Evolutionary conservation across 2,888 invertebrate genomes (phyloP).

Genomic region (Drosophila engyochracea): DNA sequence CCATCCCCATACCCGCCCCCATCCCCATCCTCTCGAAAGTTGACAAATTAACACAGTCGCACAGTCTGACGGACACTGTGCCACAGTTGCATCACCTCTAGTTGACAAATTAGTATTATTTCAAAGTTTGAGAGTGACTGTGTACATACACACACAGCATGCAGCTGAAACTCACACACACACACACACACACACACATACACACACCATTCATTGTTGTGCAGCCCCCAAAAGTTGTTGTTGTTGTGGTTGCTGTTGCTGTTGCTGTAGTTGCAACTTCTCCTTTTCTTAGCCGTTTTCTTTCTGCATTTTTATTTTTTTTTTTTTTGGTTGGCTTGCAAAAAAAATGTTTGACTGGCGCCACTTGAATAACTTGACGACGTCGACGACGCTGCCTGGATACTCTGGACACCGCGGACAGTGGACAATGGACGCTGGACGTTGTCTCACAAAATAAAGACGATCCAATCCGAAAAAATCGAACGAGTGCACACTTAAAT

Average conservation of each 20-base stretch:
- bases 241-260: not conserved
- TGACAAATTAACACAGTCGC: conserved; percentile 7
- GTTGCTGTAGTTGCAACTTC: conserved; percentile 26
- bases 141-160: not conserved
- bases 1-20: not conserved
- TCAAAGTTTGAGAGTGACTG: conserved; percentile 1
- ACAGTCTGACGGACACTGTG: conserved; percentile 7
- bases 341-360: conserved; percentile 83
- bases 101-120: conserved; percentile 1
- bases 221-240: conserved; percentile 28
- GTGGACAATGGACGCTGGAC: conserved; percentile 13
- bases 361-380: conserved; percentile 83
- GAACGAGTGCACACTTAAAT: conserved; percentile 78
- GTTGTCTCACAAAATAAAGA: conserved; percentile 70
- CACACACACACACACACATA: not conserved
- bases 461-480: conserved; percentile 71
- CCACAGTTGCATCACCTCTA: conserved; percentile 16
- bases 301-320: conserved; percentile 15
- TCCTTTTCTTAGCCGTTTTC: conserved; percentile 14
- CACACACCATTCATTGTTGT: conserved; percentile 37
- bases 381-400: conserved; percentile 37
- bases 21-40: not conserved
- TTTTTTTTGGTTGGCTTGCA: conserved; percentile 38
- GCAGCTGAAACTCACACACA: not conserved
- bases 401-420: conserved; percentile 15